Evolutionary conservation across 2,797 vertebrate species (phyloP), one percentile per base, ranked within the genome.

Genomic region (Limosa lapponica): DNA sequence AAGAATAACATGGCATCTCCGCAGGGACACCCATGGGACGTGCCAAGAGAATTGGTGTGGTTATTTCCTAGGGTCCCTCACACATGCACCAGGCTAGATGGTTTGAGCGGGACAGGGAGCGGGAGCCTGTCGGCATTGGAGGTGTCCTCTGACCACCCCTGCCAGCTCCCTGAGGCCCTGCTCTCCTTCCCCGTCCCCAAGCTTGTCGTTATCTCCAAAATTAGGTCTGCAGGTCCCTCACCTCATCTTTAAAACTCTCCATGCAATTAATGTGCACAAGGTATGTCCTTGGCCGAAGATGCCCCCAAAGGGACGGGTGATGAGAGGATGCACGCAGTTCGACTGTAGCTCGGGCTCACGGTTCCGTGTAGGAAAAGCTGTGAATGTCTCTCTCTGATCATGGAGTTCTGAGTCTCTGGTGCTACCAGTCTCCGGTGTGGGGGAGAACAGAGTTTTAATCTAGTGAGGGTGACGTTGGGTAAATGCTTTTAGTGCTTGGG

Each of bases 241-340:
- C 23, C 89, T 97, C 88, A 62, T 67, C 51, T 78, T 81, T 80
- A 49, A 66, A 94, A 71, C 48, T 54, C 48, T 65, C 67, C 17
- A 46, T 64, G 67, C 84, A 82, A 83, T 93, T 94, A 94, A 83
- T 1, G 0, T 23, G 61, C 52, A 37, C 14, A n/a, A 36, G 36
- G 24, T 34, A 14, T 1, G 52, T 84, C 71, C 84, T 84, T 92
- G 89, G 20, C 49, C 19, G 4, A 71, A 88, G 64, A 39, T 13
- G 4, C 25, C 61, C 72, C 24, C 57, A 11, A 27, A 61, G 39
- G 39, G 32, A 27, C 11, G 59, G 46, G 70, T 8, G n/a, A 13
- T 0, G 2, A 66, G 74, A 66, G 61, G 48, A n/a, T 28, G 75
- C n/a, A 14, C 3, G 1, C 20, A n/a, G 18, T 80, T 54, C 16